Evolutionary conservation across 2,888 invertebrate species (phyloP), one percentile per base, ranked within the genome.

Genomic region (Platynereis dumerilii): DNA sequence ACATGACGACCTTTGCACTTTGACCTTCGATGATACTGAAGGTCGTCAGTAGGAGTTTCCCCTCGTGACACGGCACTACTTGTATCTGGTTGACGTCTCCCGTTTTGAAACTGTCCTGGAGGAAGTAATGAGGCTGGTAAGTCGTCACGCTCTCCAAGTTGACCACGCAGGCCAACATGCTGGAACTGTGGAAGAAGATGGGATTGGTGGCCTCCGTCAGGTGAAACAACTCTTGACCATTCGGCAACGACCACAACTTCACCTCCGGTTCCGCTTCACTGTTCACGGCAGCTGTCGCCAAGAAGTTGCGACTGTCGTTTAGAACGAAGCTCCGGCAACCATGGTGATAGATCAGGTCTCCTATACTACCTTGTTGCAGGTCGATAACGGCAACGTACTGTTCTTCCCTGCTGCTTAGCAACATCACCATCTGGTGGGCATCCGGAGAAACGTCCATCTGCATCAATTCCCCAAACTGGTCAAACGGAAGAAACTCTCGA

Each of bases 401-500:
- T 22, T 69, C 68, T 15, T 48, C 56, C 17, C 70, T 63, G 26
- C 34, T 67, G 22, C 45, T 44, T 15, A 73, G 56, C 52, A 73
- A 59, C 64, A 73, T 56, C 24, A 62, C 73, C 57, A 73, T 62
- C 22, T 66, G 52, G 15, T 60, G 22, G 3, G 65, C 70, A 39
- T 68, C 65, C 1, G 64, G 55, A 0, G 73, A 73, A 10, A 64
- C 68, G 58, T 66, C 61, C 68, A 74, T 69, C 55, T 72, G 67
- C 56, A 60, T 26, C 29, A 74, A 58, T 28, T 64, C 58, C 2
- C 75, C 74, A 54, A 72, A 74, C 24, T 66, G 56, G 26, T 59
- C 70, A 58, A 72, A 74, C 1, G 71, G 71, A 10, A 74, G 55
- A 57, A 66, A 72, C 12, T 58, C 55, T 5, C 34, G 34, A 34